Evolutionary conservation across 2,888 invertebrate species (phyloP).

Genomic region (Lasioglossum leucozonium): DNA sequence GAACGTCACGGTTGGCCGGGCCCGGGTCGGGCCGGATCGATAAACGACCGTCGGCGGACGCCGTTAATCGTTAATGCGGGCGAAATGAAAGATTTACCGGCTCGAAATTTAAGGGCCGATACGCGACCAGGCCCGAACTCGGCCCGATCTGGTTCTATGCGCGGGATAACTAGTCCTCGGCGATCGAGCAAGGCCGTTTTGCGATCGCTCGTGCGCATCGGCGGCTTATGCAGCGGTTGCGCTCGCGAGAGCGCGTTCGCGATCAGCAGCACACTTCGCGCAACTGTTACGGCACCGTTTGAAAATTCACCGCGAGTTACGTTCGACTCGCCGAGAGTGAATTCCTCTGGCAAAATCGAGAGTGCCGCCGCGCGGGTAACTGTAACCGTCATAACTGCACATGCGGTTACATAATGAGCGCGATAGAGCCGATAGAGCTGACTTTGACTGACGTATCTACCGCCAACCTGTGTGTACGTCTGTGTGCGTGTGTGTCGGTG

Average conservation of each 20-base stretch:
- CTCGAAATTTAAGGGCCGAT: slow-evolving; percentile 57
- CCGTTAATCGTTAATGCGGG: slow-evolving; percentile 53
- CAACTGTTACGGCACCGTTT: slow-evolving; percentile 58
- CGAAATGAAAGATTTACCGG: slow-evolving; percentile 53
- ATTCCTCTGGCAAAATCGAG: slow-evolving; percentile 78
- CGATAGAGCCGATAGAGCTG: not conserved
- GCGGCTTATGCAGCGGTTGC: slow-evolving; percentile 45
- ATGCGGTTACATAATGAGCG: slow-evolving; percentile 6
- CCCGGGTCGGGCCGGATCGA: not conserved
- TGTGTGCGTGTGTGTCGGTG: too few relatives aligned
- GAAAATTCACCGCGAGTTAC: slow-evolving; percentile 67
- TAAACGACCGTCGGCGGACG: slow-evolving; percentile 39
- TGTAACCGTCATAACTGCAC: slow-evolving; percentile 69
- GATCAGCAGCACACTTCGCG: slow-evolving; percentile 1
- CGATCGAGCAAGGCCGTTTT: slow-evolving; percentile 75
- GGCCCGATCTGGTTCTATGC: slow-evolving; percentile 44
- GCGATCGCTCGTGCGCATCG: slow-evolving; percentile 74
- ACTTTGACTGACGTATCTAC: slow-evolving; percentile 6
- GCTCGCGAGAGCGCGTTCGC: slow-evolving; percentile 22
- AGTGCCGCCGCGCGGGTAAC: slow-evolving; percentile 68
- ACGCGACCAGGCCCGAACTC: slow-evolving; percentile 14
- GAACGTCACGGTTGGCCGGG: slow-evolving; percentile 48
- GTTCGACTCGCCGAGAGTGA: slow-evolving; percentile 73
- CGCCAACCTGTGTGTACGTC: not conserved
- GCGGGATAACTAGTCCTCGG: slow-evolving; percentile 51